A percentile compares a stretch with the other conserved stretches of the same genome.
phyloP scores from a whole-genome alignment of 2,888 invertebrate species.

The Stramonita haemastoma region DNA sequence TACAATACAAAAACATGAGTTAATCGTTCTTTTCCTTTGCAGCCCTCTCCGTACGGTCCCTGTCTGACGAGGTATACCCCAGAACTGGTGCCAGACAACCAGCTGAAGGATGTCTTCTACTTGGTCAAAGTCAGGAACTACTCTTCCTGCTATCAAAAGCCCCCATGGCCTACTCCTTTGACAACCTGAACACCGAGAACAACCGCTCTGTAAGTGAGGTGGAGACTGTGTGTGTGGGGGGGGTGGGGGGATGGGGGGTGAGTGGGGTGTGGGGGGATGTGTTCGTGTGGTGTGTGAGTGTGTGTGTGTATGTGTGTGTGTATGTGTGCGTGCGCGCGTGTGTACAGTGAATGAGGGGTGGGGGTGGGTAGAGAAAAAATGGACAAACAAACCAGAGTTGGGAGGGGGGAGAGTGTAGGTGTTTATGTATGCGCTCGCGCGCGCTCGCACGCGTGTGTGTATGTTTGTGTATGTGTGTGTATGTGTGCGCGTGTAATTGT shows the following conservation, averaged over 20 bases:
- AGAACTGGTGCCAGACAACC: background rate
- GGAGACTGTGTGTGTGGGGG: too few relatives aligned
- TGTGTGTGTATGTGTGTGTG: too few relatives aligned
- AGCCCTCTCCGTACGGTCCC: background rate
- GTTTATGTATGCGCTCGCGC: background rate
- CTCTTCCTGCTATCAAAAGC: background rate
- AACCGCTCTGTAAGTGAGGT: background rate
- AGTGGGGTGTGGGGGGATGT: too few relatives aligned
- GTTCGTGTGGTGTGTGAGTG: too few relatives aligned
- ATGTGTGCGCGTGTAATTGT: conserved; percentile 7
- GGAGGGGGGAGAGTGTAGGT: too few relatives aligned
- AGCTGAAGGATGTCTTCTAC: background rate
- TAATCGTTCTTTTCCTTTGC: background rate
- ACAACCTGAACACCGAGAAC: background rate
- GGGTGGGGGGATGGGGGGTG: too few relatives aligned
- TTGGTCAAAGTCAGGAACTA: conserved; percentile 20
- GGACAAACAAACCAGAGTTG: too few relatives aligned
- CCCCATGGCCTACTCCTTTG: background rate
- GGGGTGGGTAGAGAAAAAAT: too few relatives aligned
- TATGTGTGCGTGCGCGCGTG: too few relatives aligned
- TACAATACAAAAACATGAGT: too few relatives aligned
- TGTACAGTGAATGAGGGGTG: too few relatives aligned
- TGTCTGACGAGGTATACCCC: conserved; percentile 28
- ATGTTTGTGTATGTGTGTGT: background rate
- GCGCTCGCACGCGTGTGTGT: background rate